Percentiles rank a stretch among this genome's conserved stretches.
These are phyloP conservation scores for Monoplex corrugatus DNA, from an alignment of 2,888 invertebrate genomes.

Conservation along the genomic window DNA sequence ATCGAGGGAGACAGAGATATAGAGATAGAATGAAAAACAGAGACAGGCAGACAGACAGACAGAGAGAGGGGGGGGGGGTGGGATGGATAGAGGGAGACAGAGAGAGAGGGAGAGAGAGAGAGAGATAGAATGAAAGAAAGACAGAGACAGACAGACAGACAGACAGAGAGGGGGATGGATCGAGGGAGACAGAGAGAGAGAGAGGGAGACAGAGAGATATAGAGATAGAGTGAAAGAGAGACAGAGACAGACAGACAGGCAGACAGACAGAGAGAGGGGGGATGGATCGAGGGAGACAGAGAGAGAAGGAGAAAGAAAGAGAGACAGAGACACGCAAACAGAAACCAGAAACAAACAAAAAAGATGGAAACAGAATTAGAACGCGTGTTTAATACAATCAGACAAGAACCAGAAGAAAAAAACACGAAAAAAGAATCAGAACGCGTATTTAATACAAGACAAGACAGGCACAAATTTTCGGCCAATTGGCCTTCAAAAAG, in stretches of 20 bases:
- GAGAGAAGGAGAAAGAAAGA: neutral
- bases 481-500: too few relatives aligned
- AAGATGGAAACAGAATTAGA: neutral
- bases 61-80: neutral
- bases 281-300: neutral
- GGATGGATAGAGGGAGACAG: constrained; percentile 8
- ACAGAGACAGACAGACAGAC: too few relatives aligned
- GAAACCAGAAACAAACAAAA: neutral
- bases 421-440: too few relatives aligned
- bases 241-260: neutral
- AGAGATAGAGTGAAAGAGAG: neutral
- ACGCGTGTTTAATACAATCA: too few relatives aligned
- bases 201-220: too few relatives aligned
- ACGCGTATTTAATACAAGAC: too few relatives aligned
- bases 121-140: neutral
- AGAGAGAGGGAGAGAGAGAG: too few relatives aligned
- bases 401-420: too few relatives aligned
- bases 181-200: too few relatives aligned
- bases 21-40: neutral
- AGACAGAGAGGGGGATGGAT: too few relatives aligned
- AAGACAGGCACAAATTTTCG: too few relatives aligned
- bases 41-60: neutral
- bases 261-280: neutral
- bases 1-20: neutral
- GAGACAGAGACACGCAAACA: neutral